A percentile compares a stretch with the other conserved stretches of the same genome.
Evolutionary conservation across 2,797 vertebrate genomes (phyloP).

Genomic region (Eulemur rubriventer): DNA sequence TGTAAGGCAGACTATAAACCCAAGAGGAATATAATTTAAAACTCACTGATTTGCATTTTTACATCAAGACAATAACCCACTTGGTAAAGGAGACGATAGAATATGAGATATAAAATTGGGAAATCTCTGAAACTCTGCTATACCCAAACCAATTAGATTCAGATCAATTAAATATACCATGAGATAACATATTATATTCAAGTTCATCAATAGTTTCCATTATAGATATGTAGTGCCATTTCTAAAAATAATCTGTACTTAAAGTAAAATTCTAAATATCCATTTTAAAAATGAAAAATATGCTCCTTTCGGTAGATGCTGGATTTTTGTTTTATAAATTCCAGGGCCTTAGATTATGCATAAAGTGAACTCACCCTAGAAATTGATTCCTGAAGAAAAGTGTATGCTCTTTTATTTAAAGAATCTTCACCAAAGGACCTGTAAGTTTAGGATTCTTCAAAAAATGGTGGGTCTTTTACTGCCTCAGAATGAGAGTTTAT

Average conservation of each 20-base stretch:
- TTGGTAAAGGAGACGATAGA: not conserved
- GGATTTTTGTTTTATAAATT: slow-evolving; percentile 5
- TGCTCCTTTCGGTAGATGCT: not conserved
- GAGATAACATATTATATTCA: not conserved
- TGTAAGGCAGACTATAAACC: not conserved
- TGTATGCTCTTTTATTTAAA: not conserved
- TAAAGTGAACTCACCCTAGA: not conserved
- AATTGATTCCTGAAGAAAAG: not conserved
- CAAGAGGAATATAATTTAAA: not conserved
- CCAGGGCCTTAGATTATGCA: not conserved
- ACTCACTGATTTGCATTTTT: not conserved
- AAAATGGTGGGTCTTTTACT: not conserved
- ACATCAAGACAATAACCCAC: not conserved
- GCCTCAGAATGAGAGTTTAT: not conserved
- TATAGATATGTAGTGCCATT: not conserved
- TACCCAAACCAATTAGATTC: not conserved
- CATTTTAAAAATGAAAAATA: not conserved
- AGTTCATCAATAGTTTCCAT: not conserved
- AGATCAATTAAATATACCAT: not conserved
- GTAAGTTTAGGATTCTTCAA: not conserved
- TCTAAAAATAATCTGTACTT: not conserved
- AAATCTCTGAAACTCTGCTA: not conserved
- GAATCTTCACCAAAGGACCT: not conserved
- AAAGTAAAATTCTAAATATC: not conserved
- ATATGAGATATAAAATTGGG: not conserved